These are phyloP conservation scores for Apis mellifera DNA, from an alignment of 1,140 invertebrate species.

Conservation along the genomic window Amel_HAv3.1 CM009932.2:7307001-7307500, in stretches of 20 bases:
- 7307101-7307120: not conserved
- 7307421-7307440: constrained; percentile 21
- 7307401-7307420: too few species aligned
- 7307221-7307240: not conserved
- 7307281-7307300: too few species aligned
- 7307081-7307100: not conserved
- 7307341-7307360: too few species aligned
- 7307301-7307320: too few species aligned
- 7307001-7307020: too few species aligned
- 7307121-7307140: not conserved
- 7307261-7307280: too few species aligned
- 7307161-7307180: not conserved
- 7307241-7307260: not conserved
- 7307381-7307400: too few species aligned
- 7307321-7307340: too few species aligned
- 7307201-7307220: not conserved
- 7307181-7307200: not conserved
- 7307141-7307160: not conserved
- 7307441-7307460: constrained; percentile 22
- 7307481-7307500: constrained; percentile 37
- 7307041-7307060: not conserved
- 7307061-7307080: not conserved
- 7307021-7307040: too few species aligned
- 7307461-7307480: constrained; percentile 13
- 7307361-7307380: too few species aligned